Conservation (phyloP, 2,888 invertebrate species). For the Seladonia tumulorum region DNA sequence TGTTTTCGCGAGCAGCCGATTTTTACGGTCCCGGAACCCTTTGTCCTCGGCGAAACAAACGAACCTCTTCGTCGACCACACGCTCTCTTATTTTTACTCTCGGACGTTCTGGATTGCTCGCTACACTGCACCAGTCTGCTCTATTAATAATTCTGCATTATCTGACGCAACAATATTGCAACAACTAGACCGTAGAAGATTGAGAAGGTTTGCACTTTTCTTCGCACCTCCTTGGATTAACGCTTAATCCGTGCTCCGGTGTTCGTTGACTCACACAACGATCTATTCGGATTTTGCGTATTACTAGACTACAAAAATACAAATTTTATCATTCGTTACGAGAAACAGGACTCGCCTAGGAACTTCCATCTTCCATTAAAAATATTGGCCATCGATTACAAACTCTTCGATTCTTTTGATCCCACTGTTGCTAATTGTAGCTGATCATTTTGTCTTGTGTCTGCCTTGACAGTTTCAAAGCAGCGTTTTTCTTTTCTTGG, state of each 20-base stretch:
- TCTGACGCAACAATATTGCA: not conserved
- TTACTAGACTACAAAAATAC: not conserved
- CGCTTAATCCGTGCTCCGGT: not conserved
- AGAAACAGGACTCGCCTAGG: too few species aligned
- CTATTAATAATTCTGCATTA: not conserved
- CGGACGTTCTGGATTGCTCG: not conserved
- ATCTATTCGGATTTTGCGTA: too few species aligned
- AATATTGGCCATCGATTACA: too few species aligned
- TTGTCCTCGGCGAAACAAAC: not conserved
- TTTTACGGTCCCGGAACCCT: conserved; percentile 17
- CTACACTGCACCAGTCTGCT: not conserved
- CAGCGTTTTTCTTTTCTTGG: too few species aligned
- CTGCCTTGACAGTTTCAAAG: too few species aligned
- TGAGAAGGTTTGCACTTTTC: not conserved
- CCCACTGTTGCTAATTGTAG: too few species aligned
- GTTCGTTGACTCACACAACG: too few species aligned
- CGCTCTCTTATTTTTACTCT: not conserved
- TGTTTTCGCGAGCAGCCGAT: conserved; percentile 37
- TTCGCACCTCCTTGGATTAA: not conserved
- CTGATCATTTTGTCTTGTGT: too few species aligned
- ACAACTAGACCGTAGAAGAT: not conserved
- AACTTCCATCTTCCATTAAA: too few species aligned
- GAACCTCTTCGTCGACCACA: not conserved
- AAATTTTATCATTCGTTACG: not conserved
- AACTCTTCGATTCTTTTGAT: too few species aligned